A percentile compares a stretch with the other conserved stretches of the same genome.
Evolutionary conservation across 2,797 vertebrate genomes (phyloP).

Genomic region (Sebastolobus altivelis): DNA sequence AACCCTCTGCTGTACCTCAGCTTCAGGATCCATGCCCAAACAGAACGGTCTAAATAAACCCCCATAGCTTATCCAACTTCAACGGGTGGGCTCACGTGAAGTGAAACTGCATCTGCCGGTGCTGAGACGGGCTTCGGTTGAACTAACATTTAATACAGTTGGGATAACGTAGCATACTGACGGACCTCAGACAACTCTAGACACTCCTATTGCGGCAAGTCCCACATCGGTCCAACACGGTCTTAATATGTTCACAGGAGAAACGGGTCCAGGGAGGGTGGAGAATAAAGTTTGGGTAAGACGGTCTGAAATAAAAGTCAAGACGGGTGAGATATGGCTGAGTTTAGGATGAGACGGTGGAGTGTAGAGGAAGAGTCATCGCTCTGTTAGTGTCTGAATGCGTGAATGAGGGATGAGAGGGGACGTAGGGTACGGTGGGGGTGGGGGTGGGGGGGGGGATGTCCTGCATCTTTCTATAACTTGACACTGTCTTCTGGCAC

Average conservation of each 20-base stretch:
- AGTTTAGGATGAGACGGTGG: slow-evolving; percentile 52
- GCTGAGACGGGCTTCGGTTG: slow-evolving; percentile 35
- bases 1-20: slow-evolving; percentile 45
- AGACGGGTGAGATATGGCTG: slow-evolving; percentile 39
- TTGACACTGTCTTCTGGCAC: slow-evolving; percentile 69
- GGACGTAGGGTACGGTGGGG: slow-evolving; percentile 3
- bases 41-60: slow-evolving; percentile 40
- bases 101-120: slow-evolving; percentile 45
- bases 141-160: slow-evolving; percentile 71
- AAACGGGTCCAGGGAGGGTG: slow-evolving; percentile 20
- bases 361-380: slow-evolving; percentile 70
- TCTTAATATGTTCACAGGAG: slow-evolving; percentile 63
- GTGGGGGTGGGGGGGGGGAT: slow-evolving; percentile 46
- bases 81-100: slow-evolving; percentile 41
- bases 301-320: slow-evolving; percentile 18
- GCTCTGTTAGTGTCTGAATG: slow-evolving; percentile 73
- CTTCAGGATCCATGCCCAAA: slow-evolving; percentile 50
- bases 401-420: slow-evolving; percentile 47
- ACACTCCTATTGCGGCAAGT: slow-evolving; percentile 56
- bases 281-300: slow-evolving; percentile 31
- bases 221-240: slow-evolving; percentile 61
- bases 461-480: slow-evolving; percentile 77
- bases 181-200: slow-evolving; percentile 70
- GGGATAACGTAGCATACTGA: slow-evolving; percentile 72
- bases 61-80: slow-evolving; percentile 63